phyloP scores from a whole-genome alignment of 2,113 vertebrate genomes.

The Colius striatus region DNA sequence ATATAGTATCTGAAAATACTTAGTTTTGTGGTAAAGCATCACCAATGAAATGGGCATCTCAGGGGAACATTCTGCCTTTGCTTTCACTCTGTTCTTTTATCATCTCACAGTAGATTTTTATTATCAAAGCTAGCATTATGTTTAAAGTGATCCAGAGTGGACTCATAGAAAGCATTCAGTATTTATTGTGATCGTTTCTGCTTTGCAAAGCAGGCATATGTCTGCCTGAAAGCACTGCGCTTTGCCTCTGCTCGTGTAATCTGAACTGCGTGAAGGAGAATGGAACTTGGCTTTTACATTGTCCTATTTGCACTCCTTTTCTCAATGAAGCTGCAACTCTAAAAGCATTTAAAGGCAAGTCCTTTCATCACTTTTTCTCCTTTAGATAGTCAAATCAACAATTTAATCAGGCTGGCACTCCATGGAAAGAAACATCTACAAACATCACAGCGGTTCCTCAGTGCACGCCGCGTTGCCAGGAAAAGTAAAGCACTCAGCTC shows the following conservation, averaged over 20 bases:
- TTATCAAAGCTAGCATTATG: neutral
- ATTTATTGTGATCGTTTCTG: neutral
- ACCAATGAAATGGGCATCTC: neutral
- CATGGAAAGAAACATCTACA: neutral
- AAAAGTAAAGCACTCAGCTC: neutral
- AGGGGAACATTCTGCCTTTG: neutral
- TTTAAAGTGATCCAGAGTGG: neutral
- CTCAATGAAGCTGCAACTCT: neutral
- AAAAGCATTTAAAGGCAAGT: neutral
- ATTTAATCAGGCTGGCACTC: neutral
- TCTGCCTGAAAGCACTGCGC: neutral
- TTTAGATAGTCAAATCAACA: neutral
- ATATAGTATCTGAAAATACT: neutral
- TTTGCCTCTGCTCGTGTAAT: neutral
- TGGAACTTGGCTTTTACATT: neutral
- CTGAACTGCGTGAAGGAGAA: neutral
- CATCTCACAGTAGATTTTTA: neutral
- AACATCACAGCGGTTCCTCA: neutral
- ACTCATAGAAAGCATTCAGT: neutral
- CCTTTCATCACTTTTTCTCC: neutral
- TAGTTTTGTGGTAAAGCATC: neutral
- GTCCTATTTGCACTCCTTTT: neutral
- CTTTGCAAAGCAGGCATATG: neutral
- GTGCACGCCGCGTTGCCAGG: fast-evolving
- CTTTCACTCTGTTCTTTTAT: neutral